Evolutionary conservation across 2,113 vertebrate species (phyloP).

Genomic region (Himantopus leucocephalus): DNA sequence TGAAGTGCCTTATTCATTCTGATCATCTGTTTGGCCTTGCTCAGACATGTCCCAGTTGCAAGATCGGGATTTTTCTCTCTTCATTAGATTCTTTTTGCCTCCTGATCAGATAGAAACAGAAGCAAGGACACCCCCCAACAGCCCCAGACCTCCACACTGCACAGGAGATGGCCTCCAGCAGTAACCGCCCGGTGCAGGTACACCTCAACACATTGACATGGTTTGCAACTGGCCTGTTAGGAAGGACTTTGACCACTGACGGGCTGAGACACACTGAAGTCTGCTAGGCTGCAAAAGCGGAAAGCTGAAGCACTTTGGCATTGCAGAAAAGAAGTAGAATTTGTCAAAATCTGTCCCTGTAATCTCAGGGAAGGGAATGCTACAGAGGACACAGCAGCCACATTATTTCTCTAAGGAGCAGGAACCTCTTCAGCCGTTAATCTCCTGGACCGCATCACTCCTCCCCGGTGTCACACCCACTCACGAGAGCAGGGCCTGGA

Average conservation of each 20-base stretch:
- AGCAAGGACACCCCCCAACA: not conserved
- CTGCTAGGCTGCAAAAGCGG: not conserved
- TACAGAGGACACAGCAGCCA: not conserved
- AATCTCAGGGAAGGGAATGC: not conserved
- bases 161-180: not conserved
- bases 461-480: not conserved
- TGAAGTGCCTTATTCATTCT: not conserved
- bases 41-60: not conserved
- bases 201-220: rapidly evolving
- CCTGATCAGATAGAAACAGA: not conserved
- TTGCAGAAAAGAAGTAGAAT: no score
- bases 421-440: not conserved
- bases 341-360: not conserved
- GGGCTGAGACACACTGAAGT: no score
- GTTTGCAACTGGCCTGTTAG: not conserved
- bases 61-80: not conserved
- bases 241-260: not conserved
- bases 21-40: not conserved
- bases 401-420: not conserved
- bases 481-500: not conserved
- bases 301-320: rapidly evolving
- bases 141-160: not conserved
- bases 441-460: not conserved
- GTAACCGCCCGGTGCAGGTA: not conserved
- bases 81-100: not conserved